Base-by-base conservation (phyloP, 2,888 invertebrate genomes). In the Hirtodrosophila duncani region DNA sequence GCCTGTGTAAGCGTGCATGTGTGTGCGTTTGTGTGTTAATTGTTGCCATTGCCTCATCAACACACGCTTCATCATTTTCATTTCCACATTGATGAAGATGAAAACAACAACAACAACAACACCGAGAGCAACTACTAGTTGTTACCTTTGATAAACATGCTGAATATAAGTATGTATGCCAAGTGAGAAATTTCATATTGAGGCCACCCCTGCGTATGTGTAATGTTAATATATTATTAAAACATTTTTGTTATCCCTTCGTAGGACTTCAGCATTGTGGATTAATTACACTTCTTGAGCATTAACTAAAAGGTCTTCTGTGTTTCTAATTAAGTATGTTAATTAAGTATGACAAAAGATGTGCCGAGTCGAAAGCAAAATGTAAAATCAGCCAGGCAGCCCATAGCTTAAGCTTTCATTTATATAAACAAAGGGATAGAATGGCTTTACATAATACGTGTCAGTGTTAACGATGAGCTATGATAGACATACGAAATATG, bases 1-100 rank as follows among this genome's bases (percentile, higher is more conserved):
- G 36, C 11, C n/a, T 34, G 10, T 34, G 20, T 20, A 18, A 16
- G 6, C n/a, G 5, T 33, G 29, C 17, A 30, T 27, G 21, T 20
- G 18, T 31, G 30, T 17, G 10, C 27, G 39, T 36, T 26, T 26
- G 6, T 63, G 59, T 53, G 68, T 53, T 67, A 65, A 65, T 65
- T 65, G 64, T 59, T 67, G 64, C 13, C 64, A 59, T 59, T 67
- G 64, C 64, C 58, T 52, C 67, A 65, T 64, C 45, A 67, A 63
- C 67, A 67, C 42, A 46, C 46, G 68, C 37, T 38, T 44, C 68
- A 67, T 63, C 45, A 58, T 48, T 49, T 24, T 41, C 42, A 26
- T 26, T 8, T 8, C n/a, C 41, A 21, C 13, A 30, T 21, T n/a
- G n/a, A n/a, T n/a, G n/a, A n/a, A n/a, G n/a, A n/a, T n/a, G n/a